phyloP scores from a whole-genome alignment of 2,888 invertebrate species.

The Aleiodes alternator region DNA sequence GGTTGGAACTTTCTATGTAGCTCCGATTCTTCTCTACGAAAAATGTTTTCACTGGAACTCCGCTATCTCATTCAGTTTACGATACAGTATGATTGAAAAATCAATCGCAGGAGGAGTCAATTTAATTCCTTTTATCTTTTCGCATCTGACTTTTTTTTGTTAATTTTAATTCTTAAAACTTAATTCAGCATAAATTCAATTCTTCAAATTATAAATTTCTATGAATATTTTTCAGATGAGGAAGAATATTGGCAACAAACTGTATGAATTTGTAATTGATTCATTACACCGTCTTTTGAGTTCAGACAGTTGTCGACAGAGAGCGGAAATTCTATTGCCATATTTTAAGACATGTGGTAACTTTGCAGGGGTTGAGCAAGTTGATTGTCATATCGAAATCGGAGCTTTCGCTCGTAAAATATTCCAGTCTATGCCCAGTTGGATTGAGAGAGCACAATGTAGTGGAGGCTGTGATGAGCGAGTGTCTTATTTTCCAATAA shows the following conservation, averaged over 20 bases:
- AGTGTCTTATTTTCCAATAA: neutral
- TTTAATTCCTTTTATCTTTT: too few species aligned
- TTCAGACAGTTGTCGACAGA: neutral
- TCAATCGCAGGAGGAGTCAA: too few species aligned
- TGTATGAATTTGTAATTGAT: neutral
- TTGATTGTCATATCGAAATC: neutral
- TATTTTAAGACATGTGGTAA: neutral
- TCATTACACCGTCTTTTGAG: neutral
- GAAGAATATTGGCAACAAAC: neutral
- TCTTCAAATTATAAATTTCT: neutral
- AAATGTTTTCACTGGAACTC: too few species aligned
- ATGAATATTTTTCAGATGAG: conserved; percentile 6
- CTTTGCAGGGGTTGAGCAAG: neutral
- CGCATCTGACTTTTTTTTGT: too few species aligned
- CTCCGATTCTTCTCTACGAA: too few species aligned
- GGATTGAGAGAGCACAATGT: neutral
- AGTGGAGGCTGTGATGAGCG: neutral
- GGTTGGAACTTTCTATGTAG: too few species aligned
- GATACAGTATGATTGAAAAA: too few species aligned
- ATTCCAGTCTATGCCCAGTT: neutral
- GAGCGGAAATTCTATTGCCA: neutral
- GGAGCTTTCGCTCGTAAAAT: neutral
- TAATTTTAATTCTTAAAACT: neutral
- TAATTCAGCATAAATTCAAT: neutral
- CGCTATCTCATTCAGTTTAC: too few species aligned